Evolutionary conservation across 1,140 invertebrate species (phyloP).

Genomic region (Leguminivora glycinivorella): DNA sequence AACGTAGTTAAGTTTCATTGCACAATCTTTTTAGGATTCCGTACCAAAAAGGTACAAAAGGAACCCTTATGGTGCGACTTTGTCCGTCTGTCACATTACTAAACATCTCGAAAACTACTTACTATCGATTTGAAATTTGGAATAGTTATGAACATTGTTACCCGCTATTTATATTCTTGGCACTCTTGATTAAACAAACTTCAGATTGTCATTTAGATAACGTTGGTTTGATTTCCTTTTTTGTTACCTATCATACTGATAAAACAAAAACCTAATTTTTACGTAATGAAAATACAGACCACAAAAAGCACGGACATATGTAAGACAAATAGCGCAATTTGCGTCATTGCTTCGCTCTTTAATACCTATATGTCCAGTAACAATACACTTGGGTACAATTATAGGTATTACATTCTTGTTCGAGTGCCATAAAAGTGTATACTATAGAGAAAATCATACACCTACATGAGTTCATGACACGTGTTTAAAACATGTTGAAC

Average conservation of each 20-base stretch:
- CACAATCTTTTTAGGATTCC: not conserved
- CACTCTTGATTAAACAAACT: too few relatives aligned
- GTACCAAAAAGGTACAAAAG: too few relatives aligned
- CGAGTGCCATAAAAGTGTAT: not conserved
- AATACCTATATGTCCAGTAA: not conserved
- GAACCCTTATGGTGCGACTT: too few relatives aligned
- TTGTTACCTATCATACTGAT: too few relatives aligned
- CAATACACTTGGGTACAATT: not conserved
- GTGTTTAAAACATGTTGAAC: not conserved
- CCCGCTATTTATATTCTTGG: not conserved
- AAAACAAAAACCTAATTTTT: too few relatives aligned
- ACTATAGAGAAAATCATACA: not conserved
- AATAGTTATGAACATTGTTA: too few relatives aligned
- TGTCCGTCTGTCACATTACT: too few relatives aligned
- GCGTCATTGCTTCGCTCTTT: not conserved
- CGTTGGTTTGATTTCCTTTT: too few relatives aligned
- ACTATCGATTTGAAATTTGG: too few relatives aligned
- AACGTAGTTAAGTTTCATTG: not conserved
- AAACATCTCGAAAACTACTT: too few relatives aligned
- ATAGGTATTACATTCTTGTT: not conserved
- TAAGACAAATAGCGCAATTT: conserved; percentile 7
- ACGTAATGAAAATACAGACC: not conserved
- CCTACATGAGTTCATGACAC: too few relatives aligned
- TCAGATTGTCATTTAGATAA: too few relatives aligned
- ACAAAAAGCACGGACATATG: not conserved